Evolutionary conservation across 2,888 invertebrate genomes (phyloP).

Genomic region (Macrosiphum euphorbiae): DNA sequence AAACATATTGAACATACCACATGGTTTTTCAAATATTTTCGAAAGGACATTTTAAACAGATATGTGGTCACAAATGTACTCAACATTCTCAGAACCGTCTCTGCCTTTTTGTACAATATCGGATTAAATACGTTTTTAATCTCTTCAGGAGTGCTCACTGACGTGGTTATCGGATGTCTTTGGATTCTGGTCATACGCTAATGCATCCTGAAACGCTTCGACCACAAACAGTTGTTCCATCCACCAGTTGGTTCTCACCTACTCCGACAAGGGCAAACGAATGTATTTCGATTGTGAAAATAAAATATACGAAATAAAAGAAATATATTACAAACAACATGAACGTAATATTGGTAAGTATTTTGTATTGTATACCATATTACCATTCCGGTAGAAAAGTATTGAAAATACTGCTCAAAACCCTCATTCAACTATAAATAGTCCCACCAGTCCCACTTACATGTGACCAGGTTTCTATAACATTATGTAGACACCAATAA

Average conservation of each 20-base stretch:
- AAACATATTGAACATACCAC: background rate
- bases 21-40: constrained; percentile 72
- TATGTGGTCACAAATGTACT: constrained; percentile 74
- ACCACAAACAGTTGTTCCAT: constrained; percentile 66
- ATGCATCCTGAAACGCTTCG: constrained; percentile 71
- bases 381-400: constrained; percentile 61
- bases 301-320: background rate
- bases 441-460: constrained; percentile 65
- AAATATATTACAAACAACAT: background rate
- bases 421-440: constrained; percentile 65
- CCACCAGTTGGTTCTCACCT: constrained; percentile 67
- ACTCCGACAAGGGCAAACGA: background rate
- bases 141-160: constrained; percentile 74
- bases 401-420: constrained; percentile 65
- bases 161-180: constrained; percentile 76
- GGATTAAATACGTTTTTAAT: constrained; percentile 77
- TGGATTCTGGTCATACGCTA: constrained; percentile 75
- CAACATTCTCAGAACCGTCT: constrained; percentile 79
- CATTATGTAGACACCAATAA: background rate
- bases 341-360: background rate
- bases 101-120: constrained; percentile 80
- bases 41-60: constrained; percentile 74
- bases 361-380: constrained; percentile 53
- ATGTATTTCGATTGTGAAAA: background rate
- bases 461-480: constrained; percentile 80